Evolutionary conservation across 2,113 vertebrate species (phyloP).

Genomic region (Hemicordylus capensis): DNA sequence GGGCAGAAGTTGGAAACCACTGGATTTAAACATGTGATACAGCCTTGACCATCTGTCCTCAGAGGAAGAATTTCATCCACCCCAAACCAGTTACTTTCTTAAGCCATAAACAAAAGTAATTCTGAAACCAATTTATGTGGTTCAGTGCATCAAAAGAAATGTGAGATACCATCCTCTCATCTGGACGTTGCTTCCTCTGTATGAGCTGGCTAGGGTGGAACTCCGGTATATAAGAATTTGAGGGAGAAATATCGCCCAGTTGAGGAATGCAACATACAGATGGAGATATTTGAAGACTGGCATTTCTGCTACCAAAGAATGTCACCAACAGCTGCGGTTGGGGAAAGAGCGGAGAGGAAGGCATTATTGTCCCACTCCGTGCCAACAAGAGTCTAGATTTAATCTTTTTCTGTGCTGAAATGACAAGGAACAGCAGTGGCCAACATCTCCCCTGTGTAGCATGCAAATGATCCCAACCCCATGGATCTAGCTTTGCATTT

Average conservation of each 20-base stretch:
- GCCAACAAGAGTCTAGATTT: no score
- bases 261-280: background rate
- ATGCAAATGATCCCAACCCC: background rate
- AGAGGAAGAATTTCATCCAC: background rate
- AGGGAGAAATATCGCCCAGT: no score
- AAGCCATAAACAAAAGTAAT: background rate
- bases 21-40: background rate
- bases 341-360: background rate
- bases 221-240: no score
- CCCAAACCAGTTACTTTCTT: background rate
- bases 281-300: background rate
- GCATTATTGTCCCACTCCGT: background rate
- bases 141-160: background rate
- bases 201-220: no score
- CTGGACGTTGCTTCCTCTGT: background rate
- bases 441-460: background rate
- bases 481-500: background rate
- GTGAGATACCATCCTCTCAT: background rate
- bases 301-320: background rate
- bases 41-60: background rate
- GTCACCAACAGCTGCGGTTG: no score
- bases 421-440: background rate
- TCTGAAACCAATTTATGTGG: background rate
- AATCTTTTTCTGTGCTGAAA: background rate
- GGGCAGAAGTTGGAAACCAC: background rate